Evolutionary conservation across 64 coral and sea anemone genomes (phyloP).

Genomic region (Pachyseris speciosa): DNA sequence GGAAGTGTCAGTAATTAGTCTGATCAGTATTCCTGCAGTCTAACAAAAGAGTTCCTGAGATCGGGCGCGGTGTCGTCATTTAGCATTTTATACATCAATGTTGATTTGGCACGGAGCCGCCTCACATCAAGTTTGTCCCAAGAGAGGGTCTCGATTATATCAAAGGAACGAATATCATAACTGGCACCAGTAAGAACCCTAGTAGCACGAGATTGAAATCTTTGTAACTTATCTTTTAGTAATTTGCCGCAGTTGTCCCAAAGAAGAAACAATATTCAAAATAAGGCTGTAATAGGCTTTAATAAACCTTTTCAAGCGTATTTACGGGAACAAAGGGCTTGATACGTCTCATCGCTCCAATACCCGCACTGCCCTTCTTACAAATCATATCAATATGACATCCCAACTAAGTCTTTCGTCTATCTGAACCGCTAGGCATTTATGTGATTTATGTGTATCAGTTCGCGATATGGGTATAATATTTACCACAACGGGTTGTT

Average conservation of each 20-base stretch:
- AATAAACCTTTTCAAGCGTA: background rate
- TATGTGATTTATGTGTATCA: background rate
- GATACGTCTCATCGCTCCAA: slow-evolving; percentile 24
- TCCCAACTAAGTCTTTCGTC: slow-evolving; percentile 26
- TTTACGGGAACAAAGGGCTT: background rate
- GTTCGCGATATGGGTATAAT: background rate
- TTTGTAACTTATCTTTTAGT: slow-evolving; percentile 7
- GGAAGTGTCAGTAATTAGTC: slow-evolving; percentile 48
- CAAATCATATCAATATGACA: slow-evolving; percentile 10
- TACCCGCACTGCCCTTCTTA: slow-evolving; percentile 2
- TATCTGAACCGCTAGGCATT: slow-evolving; percentile 17
- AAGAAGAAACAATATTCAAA: slow-evolving; percentile 7
- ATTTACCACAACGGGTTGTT: background rate
- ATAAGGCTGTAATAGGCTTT: background rate
- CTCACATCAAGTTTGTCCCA: slow-evolving; percentile 14
- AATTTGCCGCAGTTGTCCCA: background rate
- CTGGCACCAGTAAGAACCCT: slow-evolving; percentile 10
- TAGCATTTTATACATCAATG: slow-evolving; percentile 25
- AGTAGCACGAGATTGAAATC: slow-evolving; percentile 15
- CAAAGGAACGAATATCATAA: slow-evolving; percentile 23
- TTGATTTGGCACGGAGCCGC: slow-evolving; percentile 8
- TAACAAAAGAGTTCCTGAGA: slow-evolving; percentile 45
- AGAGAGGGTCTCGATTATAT: background rate
- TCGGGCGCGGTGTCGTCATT: slow-evolving; percentile 21
- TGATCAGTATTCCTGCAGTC: slow-evolving; percentile 24